phyloP scores from a whole-genome alignment of 1,140 invertebrate genomes.

The Drosophila nasuta region DNA sequence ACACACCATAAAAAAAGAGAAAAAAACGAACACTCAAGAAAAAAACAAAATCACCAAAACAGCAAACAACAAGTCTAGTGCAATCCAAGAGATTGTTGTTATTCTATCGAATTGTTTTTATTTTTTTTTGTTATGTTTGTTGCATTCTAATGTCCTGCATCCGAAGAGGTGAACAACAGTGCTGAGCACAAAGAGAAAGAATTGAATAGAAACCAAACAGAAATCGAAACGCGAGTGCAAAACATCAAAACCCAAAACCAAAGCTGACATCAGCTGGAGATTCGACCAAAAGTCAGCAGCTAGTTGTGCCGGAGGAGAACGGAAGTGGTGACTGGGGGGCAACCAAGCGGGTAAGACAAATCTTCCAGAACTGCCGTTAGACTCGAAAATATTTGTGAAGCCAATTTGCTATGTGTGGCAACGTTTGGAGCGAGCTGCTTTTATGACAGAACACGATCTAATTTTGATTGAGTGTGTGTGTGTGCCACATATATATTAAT shows the following conservation, averaged over 20 bases:
- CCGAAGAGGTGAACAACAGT: slow-evolving; percentile 6
- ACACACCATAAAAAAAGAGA: slow-evolving; percentile 5
- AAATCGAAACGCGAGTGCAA: slow-evolving; percentile 29
- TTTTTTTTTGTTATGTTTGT: slow-evolving; percentile 17
- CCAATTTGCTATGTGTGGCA: slow-evolving; percentile 42
- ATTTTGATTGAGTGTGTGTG: slow-evolving; percentile 16
- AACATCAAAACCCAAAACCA: neutral
- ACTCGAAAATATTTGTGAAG: slow-evolving; percentile 7
- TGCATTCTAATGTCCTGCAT: slow-evolving; percentile 14
- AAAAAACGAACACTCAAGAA: neutral
- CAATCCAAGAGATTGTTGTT: slow-evolving; percentile 14
- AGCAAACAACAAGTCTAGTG: slow-evolving; percentile 13
- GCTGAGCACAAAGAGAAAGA: neutral
- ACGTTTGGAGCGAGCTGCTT: slow-evolving; percentile 6
- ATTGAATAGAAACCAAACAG: slow-evolving; percentile 9
- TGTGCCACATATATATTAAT: neutral
- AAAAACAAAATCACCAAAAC: slow-evolving; percentile 3
- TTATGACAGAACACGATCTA: slow-evolving; percentile 40
- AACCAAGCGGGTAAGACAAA: slow-evolving; percentile 42
- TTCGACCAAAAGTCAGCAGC: neutral
- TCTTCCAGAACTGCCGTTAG: slow-evolving; percentile 39
- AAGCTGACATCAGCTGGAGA: slow-evolving; percentile 4
- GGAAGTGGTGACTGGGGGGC: neutral
- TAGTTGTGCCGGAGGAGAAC: neutral
- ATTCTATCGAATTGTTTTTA: neutral